A percentile compares a stretch with the other conserved stretches of the same genome.
phyloP scores from a whole-genome alignment of 2,888 invertebrate genomes.

The Nasonia oneida region DNA sequence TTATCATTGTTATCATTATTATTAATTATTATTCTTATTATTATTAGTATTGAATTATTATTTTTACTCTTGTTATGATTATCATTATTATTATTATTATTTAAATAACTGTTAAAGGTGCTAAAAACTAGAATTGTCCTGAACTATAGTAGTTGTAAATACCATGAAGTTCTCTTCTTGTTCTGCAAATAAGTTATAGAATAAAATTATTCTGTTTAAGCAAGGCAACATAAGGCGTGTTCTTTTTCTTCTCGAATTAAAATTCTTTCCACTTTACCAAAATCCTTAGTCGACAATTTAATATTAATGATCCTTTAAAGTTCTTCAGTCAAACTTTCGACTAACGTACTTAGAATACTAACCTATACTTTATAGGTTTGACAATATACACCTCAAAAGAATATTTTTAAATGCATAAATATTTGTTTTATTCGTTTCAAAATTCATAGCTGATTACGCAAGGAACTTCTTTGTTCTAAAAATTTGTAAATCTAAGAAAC shows the following conservation, averaged over 20 bases:
- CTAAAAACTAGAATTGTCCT: constrained; percentile 13
- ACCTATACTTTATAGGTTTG: neutral
- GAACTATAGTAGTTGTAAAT: constrained; percentile 37
- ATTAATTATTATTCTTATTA: neutral
- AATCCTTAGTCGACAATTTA: constrained; percentile 42
- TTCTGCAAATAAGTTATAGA: constrained; percentile 43
- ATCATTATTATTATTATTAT: constrained; percentile 14
- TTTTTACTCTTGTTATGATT: neutral
- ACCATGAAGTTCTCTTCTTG: constrained; percentile 28
- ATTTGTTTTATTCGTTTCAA: no score
- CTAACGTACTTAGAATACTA: neutral
- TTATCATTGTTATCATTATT: neutral
- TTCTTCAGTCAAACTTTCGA: neutral
- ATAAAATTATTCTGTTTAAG: constrained; percentile 58
- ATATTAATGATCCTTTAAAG: neutral
- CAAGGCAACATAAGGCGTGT: constrained; percentile 48
- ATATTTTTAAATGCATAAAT: neutral
- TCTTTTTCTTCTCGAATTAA: constrained; percentile 49
- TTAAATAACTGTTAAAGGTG: constrained; percentile 23
- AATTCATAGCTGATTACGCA: neutral
- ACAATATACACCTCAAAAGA: neutral
- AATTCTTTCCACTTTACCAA: constrained; percentile 51
- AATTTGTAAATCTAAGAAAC: no score
- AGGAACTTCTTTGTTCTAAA: no score
- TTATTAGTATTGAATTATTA: neutral